Evolutionary conservation across 2,113 vertebrate species (phyloP).

Genomic region (Chiloscyllium plagiosum): DNA sequence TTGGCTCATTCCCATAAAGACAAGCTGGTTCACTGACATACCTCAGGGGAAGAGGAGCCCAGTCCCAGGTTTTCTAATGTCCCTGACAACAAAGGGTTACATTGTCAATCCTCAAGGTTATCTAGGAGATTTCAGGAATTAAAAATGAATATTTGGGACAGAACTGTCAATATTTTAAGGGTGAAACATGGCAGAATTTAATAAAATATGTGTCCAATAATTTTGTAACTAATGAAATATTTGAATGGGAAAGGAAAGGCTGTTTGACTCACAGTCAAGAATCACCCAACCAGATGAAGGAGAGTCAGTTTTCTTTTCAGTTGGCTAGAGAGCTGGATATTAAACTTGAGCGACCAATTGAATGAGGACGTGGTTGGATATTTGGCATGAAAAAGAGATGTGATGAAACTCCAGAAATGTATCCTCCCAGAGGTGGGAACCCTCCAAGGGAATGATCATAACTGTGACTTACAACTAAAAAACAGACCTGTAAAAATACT

Average conservation of each 20-base stretch:
- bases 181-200: too few relatives aligned
- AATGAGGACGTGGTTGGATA: not conserved
- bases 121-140: too few relatives aligned
- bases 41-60: not conserved
- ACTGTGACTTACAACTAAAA: not conserved
- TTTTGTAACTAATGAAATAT: too few relatives aligned
- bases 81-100: not conserved
- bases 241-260: too few relatives aligned
- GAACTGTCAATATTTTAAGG: too few relatives aligned
- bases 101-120: too few relatives aligned
- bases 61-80: not conserved
- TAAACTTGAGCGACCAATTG: not conserved
- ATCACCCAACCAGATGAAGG: too few relatives aligned
- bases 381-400: not conserved
- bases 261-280: too few relatives aligned
- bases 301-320: not conserved
- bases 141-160: too few relatives aligned
- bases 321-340: not conserved
- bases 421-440: not conserved
- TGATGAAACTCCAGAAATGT: not conserved
- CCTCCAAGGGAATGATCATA: not conserved
- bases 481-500: not conserved
- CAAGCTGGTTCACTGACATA: too few relatives aligned
- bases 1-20: too few relatives aligned
- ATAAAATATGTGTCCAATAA: too few relatives aligned